These are phyloP conservation scores for Ceuthmochares aereus DNA, from an alignment of 2,113 vertebrate species.

Conservation along the genomic window DNA sequence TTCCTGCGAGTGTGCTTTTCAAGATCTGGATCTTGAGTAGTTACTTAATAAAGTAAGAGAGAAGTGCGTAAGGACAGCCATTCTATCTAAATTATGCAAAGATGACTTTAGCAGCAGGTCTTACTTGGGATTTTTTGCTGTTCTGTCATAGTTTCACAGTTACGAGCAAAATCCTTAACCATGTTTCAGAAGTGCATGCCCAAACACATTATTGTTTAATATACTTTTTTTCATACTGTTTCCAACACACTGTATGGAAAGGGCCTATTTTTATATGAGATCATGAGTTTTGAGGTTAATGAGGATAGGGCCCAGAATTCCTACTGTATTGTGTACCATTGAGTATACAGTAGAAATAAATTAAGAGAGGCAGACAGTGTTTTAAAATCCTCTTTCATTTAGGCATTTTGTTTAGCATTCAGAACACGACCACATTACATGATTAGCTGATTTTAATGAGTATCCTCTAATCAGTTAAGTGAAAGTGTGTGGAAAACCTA, in stretches of 20 bases:
- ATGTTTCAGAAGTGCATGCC: background rate
- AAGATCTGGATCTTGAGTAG: background rate
- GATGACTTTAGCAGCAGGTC: background rate
- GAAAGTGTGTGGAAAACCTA: slow-evolving; percentile 19
- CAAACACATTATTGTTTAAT: background rate
- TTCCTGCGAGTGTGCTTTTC: background rate
- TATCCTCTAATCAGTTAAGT: slow-evolving; percentile 47
- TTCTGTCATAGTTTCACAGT: background rate
- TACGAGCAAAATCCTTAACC: background rate
- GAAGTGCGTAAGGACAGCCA: background rate
- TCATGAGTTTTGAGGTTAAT: slow-evolving; percentile 44
- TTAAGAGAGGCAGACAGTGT: slow-evolving; percentile 24
- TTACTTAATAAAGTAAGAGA: background rate
- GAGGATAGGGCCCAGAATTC: slow-evolving; percentile 16
- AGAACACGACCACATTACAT: slow-evolving; percentile 34
- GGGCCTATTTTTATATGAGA: background rate
- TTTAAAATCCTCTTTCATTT: slow-evolving; percentile 59
- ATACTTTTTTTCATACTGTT: slow-evolving; percentile 8
- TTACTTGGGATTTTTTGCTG: background rate
- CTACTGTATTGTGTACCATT: background rate
- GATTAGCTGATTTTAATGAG: slow-evolving; percentile 68
- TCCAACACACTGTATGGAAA: background rate
- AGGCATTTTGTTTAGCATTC: slow-evolving; percentile 64
- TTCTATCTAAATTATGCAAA: background rate
- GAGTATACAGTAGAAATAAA: slow-evolving; percentile 45